phyloP scores from a whole-genome alignment of 2,888 invertebrate genomes.

The Epinotia brunnichana region DNA sequence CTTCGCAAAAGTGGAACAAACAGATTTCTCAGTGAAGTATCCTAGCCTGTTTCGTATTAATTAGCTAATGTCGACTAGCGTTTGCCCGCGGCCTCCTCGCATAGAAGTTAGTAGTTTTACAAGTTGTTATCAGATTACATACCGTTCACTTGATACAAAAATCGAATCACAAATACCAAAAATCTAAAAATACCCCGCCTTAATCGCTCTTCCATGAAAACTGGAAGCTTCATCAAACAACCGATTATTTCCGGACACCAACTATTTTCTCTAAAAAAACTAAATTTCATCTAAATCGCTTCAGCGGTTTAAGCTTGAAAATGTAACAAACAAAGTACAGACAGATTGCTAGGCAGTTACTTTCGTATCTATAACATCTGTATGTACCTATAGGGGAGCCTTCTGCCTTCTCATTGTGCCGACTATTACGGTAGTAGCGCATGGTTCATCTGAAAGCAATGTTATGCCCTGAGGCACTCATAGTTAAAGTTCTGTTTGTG shows the following conservation, averaged over 20 bases:
- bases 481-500: constrained; percentile 28
- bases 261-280: neutral
- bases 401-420: constrained; percentile 6
- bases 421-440: neutral
- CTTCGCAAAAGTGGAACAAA: no score
- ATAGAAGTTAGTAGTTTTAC: neutral
- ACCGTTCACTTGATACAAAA: no score
- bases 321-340: neutral
- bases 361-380: no score
- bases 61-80: neutral
- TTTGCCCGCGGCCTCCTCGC: neutral
- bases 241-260: neutral
- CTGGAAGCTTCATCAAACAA: no score
- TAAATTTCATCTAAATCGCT: neutral
- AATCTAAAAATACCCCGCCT: no score
- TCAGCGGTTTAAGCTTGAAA: neutral
- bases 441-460: constrained; percentile 19
- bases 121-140: no score
- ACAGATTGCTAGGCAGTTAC: neutral
- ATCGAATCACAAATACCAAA: no score
- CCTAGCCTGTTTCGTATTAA: neutral
- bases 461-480: constrained; percentile 24
- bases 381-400: neutral
- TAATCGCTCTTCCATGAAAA: no score
- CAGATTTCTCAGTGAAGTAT: neutral